These are phyloP conservation scores for Neomonachus schauinslandi DNA, from an alignment of 2,113 vertebrate species.

Conservation along the genomic window DNA sequence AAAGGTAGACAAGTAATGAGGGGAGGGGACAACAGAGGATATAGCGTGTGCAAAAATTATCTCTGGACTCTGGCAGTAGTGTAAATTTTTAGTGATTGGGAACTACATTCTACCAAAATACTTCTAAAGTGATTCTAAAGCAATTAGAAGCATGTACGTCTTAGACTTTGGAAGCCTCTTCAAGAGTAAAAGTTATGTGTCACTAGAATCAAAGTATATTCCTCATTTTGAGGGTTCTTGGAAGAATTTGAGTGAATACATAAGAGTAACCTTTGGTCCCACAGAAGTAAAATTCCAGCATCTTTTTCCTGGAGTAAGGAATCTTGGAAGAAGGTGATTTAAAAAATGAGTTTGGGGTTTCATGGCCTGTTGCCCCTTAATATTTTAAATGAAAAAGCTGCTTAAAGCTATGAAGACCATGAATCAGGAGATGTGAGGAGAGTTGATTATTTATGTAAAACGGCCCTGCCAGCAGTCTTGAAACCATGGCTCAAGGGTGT, in stretches of 20 bases:
- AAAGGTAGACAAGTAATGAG: neutral
- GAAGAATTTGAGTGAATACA: constrained; percentile 11
- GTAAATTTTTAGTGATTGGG: neutral
- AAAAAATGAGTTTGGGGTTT: neutral
- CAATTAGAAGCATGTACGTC: neutral
- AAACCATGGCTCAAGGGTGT: neutral
- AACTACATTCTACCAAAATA: neutral
- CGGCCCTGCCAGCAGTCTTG: neutral
- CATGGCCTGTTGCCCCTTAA: neutral
- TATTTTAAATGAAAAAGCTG: constrained; percentile 18
- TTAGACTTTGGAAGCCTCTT: neutral
- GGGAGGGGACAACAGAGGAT: neutral
- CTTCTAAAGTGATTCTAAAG: neutral
- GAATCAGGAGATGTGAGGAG: neutral
- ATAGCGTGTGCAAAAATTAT: neutral
- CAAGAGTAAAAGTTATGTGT: neutral
- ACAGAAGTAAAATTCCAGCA: neutral
- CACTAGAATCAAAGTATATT: neutral
- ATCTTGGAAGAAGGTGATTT: neutral
- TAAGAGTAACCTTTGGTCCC: neutral
- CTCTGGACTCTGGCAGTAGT: neutral
- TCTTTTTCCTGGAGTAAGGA: neutral
- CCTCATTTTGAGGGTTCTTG: neutral
- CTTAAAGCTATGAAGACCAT: neutral
- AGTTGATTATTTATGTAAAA: neutral